Evolutionary conservation across 2,797 vertebrate genomes (phyloP).

Genomic region (Brachyrhaphis roseni): DNA sequence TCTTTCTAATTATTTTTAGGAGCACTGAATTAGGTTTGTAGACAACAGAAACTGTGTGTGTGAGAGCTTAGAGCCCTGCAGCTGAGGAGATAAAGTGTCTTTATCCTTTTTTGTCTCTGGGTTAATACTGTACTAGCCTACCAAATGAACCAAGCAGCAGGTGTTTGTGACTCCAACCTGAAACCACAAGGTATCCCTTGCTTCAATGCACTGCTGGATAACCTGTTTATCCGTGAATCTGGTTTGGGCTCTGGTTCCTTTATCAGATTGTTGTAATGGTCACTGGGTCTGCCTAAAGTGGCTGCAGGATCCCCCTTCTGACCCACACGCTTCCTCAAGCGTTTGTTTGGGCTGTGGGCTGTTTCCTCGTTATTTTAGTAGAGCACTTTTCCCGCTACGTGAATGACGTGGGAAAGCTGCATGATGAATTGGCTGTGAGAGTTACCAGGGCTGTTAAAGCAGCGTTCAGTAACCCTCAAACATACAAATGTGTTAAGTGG

Average conservation of each 20-base stretch:
- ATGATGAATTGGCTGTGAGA: constrained; percentile 2
- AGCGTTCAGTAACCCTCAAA: constrained; percentile 10
- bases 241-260: constrained; percentile 45
- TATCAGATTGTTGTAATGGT: constrained; percentile 45
- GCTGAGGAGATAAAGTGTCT: constrained; percentile 62
- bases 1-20: neutral
- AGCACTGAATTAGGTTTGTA: constrained; percentile 4
- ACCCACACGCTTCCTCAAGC: constrained; percentile 27
- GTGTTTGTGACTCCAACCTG: constrained; percentile 29
- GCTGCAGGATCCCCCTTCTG: constrained; percentile 31
- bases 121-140: constrained; percentile 77
- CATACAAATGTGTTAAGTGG: constrained; percentile 1
- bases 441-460: neutral
- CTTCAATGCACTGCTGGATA: constrained; percentile 25
- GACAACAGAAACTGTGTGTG: constrained; percentile 6
- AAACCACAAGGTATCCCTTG: constrained; percentile 14
- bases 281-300: constrained; percentile 28
- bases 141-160: constrained; percentile 51
- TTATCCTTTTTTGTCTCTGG: constrained; percentile 63
- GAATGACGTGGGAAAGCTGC: constrained; percentile 22
- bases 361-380: constrained; percentile 17
- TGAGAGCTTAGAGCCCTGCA: constrained; percentile 40
- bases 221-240: constrained; percentile 47
- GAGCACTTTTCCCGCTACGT: constrained; percentile 24
- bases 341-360: constrained; percentile 27